Conservation (phyloP, 2,797 vertebrate genomes). For the Eulemur rubriventer region DNA sequence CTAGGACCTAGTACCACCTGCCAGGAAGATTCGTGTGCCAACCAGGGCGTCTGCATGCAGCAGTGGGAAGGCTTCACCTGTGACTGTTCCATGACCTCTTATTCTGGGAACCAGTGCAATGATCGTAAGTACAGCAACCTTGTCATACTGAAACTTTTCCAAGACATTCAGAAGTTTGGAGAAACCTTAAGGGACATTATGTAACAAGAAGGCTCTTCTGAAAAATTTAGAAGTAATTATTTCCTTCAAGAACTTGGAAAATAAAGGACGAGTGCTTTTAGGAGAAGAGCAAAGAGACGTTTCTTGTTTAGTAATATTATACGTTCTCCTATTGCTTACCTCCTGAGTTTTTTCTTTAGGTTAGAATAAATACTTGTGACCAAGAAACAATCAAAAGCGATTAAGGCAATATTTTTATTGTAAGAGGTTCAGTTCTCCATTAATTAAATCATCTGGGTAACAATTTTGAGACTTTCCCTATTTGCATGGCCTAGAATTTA, state of each 20-base stretch:
- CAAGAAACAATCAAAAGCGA: neutral
- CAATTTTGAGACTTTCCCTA: neutral
- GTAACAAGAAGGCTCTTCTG: neutral
- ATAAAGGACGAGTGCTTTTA: neutral
- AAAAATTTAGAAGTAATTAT: neutral
- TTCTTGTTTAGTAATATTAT: neutral
- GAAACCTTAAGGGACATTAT: neutral
- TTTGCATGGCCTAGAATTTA: neutral
- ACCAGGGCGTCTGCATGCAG: constrained; percentile 98
- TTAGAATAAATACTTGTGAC: neutral
- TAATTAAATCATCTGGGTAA: constrained; percentile 14
- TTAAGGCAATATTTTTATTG: neutral
- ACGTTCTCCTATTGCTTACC: neutral
- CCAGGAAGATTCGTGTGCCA: constrained; percentile 97
- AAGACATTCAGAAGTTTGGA: neutral
- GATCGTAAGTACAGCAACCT: constrained; percentile 92
- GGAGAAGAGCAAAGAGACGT: neutral
- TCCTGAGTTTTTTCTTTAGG: neutral
- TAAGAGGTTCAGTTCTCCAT: neutral
- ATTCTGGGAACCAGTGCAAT: constrained; percentile 96
- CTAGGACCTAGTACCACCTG: constrained; percentile 97
- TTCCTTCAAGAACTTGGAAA: constrained; percentile 32
- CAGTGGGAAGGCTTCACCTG: constrained; percentile 99
- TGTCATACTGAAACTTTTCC: constrained; percentile 15
- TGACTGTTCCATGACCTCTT: constrained; percentile 98